Conservation (phyloP, 2,888 invertebrate genomes). For the Metallyticus violacea region DNA sequence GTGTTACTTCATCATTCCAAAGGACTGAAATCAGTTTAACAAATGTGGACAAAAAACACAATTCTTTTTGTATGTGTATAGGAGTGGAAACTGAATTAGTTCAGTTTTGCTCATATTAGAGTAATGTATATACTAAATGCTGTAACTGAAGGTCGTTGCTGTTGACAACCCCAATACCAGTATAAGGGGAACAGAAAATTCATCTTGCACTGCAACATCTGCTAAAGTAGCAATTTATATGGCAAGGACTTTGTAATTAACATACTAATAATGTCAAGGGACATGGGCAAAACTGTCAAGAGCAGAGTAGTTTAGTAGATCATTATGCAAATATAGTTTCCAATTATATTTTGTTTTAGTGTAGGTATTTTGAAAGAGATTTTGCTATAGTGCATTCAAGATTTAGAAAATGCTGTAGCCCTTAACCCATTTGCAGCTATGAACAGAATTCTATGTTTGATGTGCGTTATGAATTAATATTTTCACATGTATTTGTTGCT, state of each 20-base stretch:
- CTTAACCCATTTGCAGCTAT: no score
- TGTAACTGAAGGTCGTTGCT: no score
- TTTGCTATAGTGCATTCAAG: not conserved
- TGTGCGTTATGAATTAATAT: no score
- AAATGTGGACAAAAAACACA: not conserved
- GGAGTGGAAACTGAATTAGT: not conserved
- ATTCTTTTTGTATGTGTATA: not conserved
- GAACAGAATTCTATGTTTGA: no score
- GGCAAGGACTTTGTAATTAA: not conserved
- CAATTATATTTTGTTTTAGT: not conserved
- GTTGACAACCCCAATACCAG: no score
- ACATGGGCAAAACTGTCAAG: not conserved
- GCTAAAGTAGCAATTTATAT: not conserved
- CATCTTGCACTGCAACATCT: not conserved
- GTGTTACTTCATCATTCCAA: not conserved
- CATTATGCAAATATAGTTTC: not conserved
- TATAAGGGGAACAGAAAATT: not conserved
- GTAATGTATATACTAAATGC: no score
- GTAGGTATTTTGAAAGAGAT: no score
- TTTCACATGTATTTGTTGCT: no score
- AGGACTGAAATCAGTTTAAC: not conserved
- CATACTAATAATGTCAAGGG: not conserved
- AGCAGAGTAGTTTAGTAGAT: not conserved
- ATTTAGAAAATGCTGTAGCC: not conserved
- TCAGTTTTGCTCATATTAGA: not conserved